Evolutionary conservation across 2,888 invertebrate species (phyloP), one percentile per base, ranked within the genome.

Genomic region (Tiphia femorata): DNA sequence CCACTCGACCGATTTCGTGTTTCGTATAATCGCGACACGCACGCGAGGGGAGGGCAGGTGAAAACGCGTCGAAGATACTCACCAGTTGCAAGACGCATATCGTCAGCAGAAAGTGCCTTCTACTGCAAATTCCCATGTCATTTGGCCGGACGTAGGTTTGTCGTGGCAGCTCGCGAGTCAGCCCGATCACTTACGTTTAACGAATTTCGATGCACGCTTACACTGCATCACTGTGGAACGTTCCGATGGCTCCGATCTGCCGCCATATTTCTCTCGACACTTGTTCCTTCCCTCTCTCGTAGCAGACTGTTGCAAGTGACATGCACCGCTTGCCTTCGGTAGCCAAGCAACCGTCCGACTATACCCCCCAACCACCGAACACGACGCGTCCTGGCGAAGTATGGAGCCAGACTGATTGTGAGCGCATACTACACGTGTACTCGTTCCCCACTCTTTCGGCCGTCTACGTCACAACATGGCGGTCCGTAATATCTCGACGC

Each of bases 51-150:
- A 8, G 41, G 12, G 21, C 21, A 14, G 14, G 20, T 14, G 41
- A 20, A 16, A 27, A n/a, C 14, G 10, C 17, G 8, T 19, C 10
- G 27, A n/a, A 27, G 16, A 16, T 7, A 82, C 84, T 84, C 74
- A 85, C 85, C 61, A 85, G 74, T 73, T 85, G 85, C 47, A 85
- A 73, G 63, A 77, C 76, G 75, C 84, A 84, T 78, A 84, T 77
- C 67, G 84, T 81, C 68, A 85, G 71, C 64, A 84, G 76, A 70
- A 85, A 84, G 64, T 84, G 82, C 70, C 85, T 83, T 72, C 81
- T 80, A 68, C 79, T 82, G 73, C 84, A 85, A 80, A 82, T 78
- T 77, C 84, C 85, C 85, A 84, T 85, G 79, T 75, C 80, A 71
- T 72, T 70, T 70, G 70, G 61, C 71, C 72, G 44, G 44, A 46